Evolutionary conservation across 2,888 invertebrate species (phyloP), one percentile per base, ranked within the genome.

Genomic region (Dyspetes luteomarginatus): DNA sequence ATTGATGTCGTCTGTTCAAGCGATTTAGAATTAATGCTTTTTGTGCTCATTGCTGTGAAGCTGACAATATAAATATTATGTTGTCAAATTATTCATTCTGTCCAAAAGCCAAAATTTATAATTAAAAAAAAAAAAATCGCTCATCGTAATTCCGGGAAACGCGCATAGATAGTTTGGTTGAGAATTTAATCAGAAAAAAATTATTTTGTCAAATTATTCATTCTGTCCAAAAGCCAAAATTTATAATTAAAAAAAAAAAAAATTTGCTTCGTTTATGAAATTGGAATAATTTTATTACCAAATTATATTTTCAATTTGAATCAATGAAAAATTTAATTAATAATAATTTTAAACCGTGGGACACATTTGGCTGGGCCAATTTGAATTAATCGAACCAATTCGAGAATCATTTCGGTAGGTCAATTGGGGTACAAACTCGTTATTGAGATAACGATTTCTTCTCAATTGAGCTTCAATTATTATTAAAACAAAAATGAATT

Each of bases 401-500:
- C 28, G 68, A 4, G 17, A 45, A n/a, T 17, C 45, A 55, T 76
- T 81, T 81, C 50, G 81, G 81, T 36, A 45, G 81, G 81, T 81
- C 81, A 81, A 81, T 81, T 81, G 76, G 67, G 62, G n/a, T 50
- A 15, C 73, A 45, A 73, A 22, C 60, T 72, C 60, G 52, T 43
- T 50, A 62, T 64, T 19, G 19, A 9, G 50, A 72, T 72, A 64
- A 55, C 30, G 30, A 72, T 79, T 62, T 58, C 56, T 17, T 50
- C 73, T 48, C 78, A 80, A 69, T 84, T 82, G 67, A 55, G 45
- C 67, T 43, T 84, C 68, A 50, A 83, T 83, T 76, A 43, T 80
- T 68, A 22, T 36, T 26, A 52, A 58, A 82, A 75, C 28, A 55
- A 50, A 9, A 41, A 64, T 12, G n/a, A 3, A 45, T 48, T 12